phyloP scores from a whole-genome alignment of 1,140 invertebrate genomes.

The Pantala flavescens region DNA sequence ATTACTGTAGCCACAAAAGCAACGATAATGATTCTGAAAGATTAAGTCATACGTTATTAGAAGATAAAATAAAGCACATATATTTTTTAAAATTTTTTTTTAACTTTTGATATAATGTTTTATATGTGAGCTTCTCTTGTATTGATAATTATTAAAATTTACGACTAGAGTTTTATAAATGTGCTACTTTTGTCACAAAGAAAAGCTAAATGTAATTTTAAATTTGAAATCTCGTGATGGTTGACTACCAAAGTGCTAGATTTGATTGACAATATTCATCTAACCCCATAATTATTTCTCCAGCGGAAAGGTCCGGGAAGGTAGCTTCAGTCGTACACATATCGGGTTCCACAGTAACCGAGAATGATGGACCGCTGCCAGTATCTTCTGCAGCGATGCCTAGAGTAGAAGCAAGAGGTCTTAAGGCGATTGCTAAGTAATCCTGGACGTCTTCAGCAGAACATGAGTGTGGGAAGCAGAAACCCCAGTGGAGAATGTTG shows the following conservation, averaged over 20 bases:
- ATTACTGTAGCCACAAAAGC: neutral
- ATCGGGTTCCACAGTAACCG: neutral
- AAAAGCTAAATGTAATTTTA: too few relatives aligned
- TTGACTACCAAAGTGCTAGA: too few relatives aligned
- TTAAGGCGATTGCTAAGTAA: neutral
- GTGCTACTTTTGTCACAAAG: too few relatives aligned
- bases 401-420: neutral
- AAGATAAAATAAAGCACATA: too few relatives aligned
- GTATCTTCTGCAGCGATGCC: neutral
- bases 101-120: too few relatives aligned
- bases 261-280: neutral
- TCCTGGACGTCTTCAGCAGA: slow-evolving; percentile 37
- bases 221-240: too few relatives aligned
- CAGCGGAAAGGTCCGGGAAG: neutral
- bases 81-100: too few relatives aligned
- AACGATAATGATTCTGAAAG: neutral
- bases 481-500: slow-evolving; percentile 39
- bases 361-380: neutral
- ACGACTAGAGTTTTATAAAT: too few relatives aligned
- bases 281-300: neutral
- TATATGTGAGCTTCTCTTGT: too few relatives aligned
- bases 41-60: neutral
- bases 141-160: too few relatives aligned
- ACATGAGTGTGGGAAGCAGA: slow-evolving; percentile 43
- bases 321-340: neutral